Evolutionary conservation across 2,888 invertebrate species (phyloP).

Genomic region (Lamellibrachia satsuma): DNA sequence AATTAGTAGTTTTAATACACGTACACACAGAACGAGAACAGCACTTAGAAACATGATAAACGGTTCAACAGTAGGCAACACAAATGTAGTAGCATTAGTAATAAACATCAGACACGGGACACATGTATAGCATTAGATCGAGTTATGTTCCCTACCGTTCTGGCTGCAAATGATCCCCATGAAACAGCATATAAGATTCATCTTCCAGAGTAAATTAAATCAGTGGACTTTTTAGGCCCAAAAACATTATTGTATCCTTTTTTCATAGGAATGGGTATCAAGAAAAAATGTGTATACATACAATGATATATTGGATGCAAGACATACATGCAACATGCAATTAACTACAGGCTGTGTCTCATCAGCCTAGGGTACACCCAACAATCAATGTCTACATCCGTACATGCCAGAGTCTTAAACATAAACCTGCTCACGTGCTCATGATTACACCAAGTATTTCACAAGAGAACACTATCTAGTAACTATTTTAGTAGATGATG

Average conservation of each 20-base stretch:
- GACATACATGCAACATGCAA: constrained; percentile 23
- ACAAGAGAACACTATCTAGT: constrained; percentile 18
- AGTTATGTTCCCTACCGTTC: not conserved
- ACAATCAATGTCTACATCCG: not conserved
- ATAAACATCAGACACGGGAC: not conserved
- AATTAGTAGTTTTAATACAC: constrained; percentile 13
- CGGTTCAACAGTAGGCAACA: not conserved
- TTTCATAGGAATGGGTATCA: no score
- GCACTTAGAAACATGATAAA: not conserved
- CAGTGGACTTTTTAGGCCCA: not conserved
- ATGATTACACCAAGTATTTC: not conserved
- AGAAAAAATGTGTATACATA: constrained; percentile 9
- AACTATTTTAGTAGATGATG: not conserved
- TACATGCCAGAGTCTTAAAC: not conserved
- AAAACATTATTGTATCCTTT: no score
- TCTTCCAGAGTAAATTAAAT: not conserved
- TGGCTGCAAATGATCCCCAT: not conserved
- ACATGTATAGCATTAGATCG: not conserved
- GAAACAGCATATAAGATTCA: not conserved
- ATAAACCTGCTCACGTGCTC: constrained; percentile 10
- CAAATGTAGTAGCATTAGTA: not conserved
- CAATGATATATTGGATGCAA: not conserved
- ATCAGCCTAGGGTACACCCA: not conserved
- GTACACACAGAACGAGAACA: not conserved
- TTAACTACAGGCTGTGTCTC: not conserved